Percentiles rank a stretch among this genome's conserved stretches.
These are phyloP conservation scores for Synanthedon myopaeformis DNA, from an alignment of 2,888 invertebrate genomes.

Conservation along the genomic window DNA sequence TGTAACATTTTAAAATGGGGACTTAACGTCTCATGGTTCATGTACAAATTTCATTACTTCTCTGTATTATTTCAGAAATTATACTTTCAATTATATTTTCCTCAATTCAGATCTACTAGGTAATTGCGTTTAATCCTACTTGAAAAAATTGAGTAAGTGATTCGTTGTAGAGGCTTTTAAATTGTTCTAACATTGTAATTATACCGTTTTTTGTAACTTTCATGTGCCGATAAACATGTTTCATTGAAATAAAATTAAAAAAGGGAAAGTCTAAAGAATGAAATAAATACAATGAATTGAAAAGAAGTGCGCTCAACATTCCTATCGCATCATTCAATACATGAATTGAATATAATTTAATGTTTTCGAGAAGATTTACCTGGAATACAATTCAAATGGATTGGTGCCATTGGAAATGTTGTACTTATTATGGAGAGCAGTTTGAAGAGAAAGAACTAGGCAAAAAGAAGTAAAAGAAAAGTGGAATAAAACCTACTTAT, in stretches of 20 bases:
- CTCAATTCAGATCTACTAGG: slow-evolving; percentile 60
- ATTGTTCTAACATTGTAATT: slow-evolving; percentile 17
- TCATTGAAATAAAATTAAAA: slow-evolving; percentile 19
- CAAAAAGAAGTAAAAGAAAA: slow-evolving; percentile 18
- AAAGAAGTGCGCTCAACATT: slow-evolving; percentile 36
- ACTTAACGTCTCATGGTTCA: too few relatives aligned
- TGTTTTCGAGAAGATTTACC: background rate
- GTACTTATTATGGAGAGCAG: slow-evolving; percentile 8
- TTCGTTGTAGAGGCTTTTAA: slow-evolving; percentile 55
- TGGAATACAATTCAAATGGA: slow-evolving; percentile 12
- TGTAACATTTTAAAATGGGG: background rate
- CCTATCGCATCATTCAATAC: slow-evolving; percentile 41
- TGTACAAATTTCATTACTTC: too few relatives aligned
- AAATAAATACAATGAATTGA: slow-evolving; percentile 25
- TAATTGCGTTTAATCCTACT: background rate
- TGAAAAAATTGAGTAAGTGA: slow-evolving; percentile 15
- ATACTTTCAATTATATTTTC: slow-evolving; percentile 24
- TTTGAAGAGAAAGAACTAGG: slow-evolving; percentile 25
- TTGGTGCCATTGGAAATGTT: slow-evolving; percentile 36
- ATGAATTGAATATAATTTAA: background rate
- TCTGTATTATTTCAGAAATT: too few relatives aligned
- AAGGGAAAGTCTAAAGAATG: slow-evolving; percentile 21
- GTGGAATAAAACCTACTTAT: slow-evolving; percentile 27
- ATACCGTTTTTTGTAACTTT: slow-evolving; percentile 39
- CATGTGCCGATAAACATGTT: slow-evolving; percentile 62